phyloP scores from a whole-genome alignment of 2,888 invertebrate genomes.

The Anaspis maculata region DNA sequence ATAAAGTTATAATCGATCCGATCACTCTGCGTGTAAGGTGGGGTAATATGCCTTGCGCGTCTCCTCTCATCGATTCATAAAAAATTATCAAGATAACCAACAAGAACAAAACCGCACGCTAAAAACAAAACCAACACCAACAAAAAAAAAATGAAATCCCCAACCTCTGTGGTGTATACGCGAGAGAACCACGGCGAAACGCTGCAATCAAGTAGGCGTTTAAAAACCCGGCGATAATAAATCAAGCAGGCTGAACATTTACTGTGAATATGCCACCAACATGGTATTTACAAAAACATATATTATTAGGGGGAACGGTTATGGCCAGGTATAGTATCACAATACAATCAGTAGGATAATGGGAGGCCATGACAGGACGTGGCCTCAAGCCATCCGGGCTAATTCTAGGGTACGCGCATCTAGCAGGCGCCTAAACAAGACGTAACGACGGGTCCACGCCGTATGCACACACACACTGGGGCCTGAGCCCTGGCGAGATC shows the following conservation, averaged over 20 bases:
- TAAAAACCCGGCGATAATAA: constrained; percentile 20
- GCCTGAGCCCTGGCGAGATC: too few species aligned
- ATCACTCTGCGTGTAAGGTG: too few species aligned
- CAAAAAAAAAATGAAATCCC: too few species aligned
- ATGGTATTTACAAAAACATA: constrained; percentile 34
- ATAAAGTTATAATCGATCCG: too few species aligned
- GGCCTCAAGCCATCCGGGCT: constrained; percentile 26
- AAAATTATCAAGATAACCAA: too few species aligned
- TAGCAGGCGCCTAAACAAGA: constrained; percentile 38
- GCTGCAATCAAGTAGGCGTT: constrained; percentile 20
- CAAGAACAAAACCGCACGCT: too few species aligned
- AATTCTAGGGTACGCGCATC: constrained; percentile 34
- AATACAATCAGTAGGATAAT: constrained; percentile 28
- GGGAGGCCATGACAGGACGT: constrained; percentile 35
- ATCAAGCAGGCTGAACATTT: constrained; percentile 20
- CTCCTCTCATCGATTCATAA: too few species aligned
- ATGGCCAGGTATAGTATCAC: constrained; percentile 20
- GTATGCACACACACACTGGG: constrained; percentile 24
- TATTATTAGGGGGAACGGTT: constrained; percentile 25
- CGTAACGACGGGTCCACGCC: constrained; percentile 29
- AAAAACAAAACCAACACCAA: too few species aligned
- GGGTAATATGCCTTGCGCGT: too few species aligned
- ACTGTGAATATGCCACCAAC: constrained; percentile 29
- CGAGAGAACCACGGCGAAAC: too few species aligned
- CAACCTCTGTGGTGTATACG: too few species aligned